Percentiles rank a stretch among this genome's conserved stretches.
phyloP scores from a whole-genome alignment of 1,140 invertebrate genomes.

The Hylaeus volcanicus region DNA sequence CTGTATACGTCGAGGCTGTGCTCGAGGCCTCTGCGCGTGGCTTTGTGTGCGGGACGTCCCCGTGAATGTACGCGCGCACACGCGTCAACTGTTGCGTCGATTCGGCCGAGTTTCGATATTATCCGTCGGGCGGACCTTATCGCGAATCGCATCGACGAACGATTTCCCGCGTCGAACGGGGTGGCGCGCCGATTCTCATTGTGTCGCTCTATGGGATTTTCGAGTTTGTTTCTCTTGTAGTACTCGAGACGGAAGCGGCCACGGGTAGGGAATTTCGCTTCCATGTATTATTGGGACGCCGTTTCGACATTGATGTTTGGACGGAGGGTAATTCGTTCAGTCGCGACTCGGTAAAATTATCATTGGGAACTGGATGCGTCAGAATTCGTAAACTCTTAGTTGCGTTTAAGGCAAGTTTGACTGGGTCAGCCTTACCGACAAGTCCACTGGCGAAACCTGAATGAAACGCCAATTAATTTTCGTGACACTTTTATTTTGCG shows the following conservation, averaged over 20 bases:
- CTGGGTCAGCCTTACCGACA: too few species aligned
- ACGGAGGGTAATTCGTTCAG: neutral
- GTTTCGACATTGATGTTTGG: neutral
- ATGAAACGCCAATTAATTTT: too few species aligned
- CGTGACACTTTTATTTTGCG: too few species aligned
- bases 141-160: constrained; percentile 8
- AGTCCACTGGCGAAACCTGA: too few species aligned
- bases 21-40: constrained; percentile 16
- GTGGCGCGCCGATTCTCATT: neutral
- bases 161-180: constrained; percentile 29
- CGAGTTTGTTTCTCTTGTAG: constrained; percentile 18
- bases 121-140: constrained; percentile 37
- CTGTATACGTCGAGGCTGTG: constrained; percentile 67
- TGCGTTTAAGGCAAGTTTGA: too few species aligned
- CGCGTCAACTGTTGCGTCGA: constrained; percentile 28
- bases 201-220: constrained; percentile 34
- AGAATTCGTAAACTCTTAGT: too few species aligned
- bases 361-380: too few species aligned
- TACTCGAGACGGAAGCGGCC: neutral
- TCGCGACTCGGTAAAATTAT: neutral
- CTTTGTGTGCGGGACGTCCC: constrained; percentile 44
- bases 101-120: constrained; percentile 26
- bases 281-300: neutral
- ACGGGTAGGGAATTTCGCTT: neutral
- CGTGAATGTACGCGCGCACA: constrained; percentile 35